Evolutionary conservation across 2,888 invertebrate species (phyloP).

Genomic region (Steinernema carpocapsae): DNA sequence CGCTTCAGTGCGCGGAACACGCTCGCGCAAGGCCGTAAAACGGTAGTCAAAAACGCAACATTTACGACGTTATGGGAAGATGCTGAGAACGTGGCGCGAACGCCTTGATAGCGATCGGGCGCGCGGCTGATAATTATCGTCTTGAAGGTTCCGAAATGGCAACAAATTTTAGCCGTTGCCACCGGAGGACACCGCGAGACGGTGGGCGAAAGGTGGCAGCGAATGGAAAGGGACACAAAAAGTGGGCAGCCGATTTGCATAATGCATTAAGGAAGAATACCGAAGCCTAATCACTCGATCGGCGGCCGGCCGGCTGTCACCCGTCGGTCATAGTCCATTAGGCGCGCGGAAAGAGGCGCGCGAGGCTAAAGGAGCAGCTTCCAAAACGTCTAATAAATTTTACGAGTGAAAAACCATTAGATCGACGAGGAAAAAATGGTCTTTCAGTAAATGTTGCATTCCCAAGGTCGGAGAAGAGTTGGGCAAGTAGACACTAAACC

Average conservation of each 20-base stretch:
- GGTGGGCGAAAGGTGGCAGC: background rate
- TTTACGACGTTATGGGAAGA: constrained; percentile 34
- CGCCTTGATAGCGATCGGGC: constrained; percentile 28
- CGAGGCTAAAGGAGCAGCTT: constrained; percentile 18
- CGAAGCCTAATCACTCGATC: constrained; percentile 12
- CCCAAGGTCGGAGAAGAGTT: background rate
- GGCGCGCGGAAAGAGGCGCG: background rate
- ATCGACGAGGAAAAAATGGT: constrained; percentile 17
- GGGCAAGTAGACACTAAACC: background rate
- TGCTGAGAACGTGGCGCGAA: constrained; percentile 34
- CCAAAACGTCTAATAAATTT: constrained; percentile 32
- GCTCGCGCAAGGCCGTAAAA: constrained; percentile 32
- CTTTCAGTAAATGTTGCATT: constrained; percentile 27
- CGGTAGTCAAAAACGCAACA: constrained; percentile 35
- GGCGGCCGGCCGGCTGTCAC: background rate
- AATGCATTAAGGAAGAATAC: constrained; percentile 18
- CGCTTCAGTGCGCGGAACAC: constrained; percentile 4
- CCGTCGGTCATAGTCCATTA: constrained; percentile 14
- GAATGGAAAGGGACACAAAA: background rate
- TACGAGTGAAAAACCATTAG: constrained; percentile 27
- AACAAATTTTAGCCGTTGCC: background rate
- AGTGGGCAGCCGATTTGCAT: background rate
- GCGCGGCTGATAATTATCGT: constrained; percentile 34
- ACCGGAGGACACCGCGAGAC: background rate
- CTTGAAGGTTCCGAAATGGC: constrained; percentile 15